These are phyloP conservation scores for Linnaemya tessellans DNA, from an alignment of 2,888 invertebrate species.

Conservation along the genomic window DNA sequence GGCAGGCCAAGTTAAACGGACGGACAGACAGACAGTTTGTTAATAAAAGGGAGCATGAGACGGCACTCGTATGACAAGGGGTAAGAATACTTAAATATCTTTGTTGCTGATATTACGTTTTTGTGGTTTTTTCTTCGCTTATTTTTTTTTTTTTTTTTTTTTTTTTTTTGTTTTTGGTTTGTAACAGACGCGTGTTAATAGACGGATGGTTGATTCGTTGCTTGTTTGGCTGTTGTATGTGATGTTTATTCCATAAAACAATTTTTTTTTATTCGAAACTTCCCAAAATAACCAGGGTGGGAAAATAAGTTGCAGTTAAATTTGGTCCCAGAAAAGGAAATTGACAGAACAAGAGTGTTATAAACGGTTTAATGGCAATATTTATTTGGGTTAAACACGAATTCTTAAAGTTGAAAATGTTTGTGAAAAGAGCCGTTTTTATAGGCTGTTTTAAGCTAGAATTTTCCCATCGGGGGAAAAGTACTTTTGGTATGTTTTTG, in stretches of 20 bases:
- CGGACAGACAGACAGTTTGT: conserved; percentile 24
- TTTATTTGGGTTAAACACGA: conserved; percentile 46
- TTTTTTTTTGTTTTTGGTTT: conserved; percentile 23
- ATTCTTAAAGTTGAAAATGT: conserved; percentile 1
- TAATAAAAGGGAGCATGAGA: conserved; percentile 10
- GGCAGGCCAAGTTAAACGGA: conserved; percentile 56
- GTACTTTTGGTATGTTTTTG: background rate
- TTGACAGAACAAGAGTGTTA: conserved; percentile 36
- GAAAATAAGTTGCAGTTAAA: conserved; percentile 45
- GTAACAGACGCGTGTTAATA: conserved; percentile 69
- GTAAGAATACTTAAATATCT: conserved; percentile 50
- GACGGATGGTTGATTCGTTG: conserved; percentile 35
- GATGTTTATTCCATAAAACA: conserved; percentile 40
- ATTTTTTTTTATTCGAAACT: conserved; percentile 20
- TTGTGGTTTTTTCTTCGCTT: conserved; percentile 46
- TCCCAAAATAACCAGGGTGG: conserved; percentile 41
- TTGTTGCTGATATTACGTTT: conserved; percentile 61
- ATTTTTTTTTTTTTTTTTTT: no score
- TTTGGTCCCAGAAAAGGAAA: conserved; percentile 18
- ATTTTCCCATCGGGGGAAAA: background rate
- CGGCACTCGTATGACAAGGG: conserved; percentile 27
- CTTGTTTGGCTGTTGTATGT: conserved; percentile 14
- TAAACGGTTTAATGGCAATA: conserved; percentile 25
- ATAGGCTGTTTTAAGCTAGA: background rate
- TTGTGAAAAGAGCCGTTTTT: background rate